These are phyloP conservation scores for Fundulus diaphanus DNA, from an alignment of 2,797 vertebrate species.

Conservation along the genomic window DNA sequence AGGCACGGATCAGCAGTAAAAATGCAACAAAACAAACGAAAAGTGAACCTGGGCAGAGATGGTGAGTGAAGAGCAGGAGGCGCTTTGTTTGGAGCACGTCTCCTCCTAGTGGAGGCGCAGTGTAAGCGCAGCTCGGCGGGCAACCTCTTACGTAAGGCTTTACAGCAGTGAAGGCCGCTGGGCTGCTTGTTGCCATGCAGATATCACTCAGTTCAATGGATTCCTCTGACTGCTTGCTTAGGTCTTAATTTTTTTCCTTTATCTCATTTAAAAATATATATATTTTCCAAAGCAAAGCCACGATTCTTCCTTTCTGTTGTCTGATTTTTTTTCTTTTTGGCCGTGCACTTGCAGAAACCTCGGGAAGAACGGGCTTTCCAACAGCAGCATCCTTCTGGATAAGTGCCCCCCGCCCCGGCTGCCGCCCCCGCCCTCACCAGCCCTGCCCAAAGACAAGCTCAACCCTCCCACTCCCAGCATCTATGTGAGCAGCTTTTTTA, in stretches of 20 bases:
- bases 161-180: slow-evolving; percentile 57
- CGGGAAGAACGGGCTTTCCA: slow-evolving; percentile 97
- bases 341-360: slow-evolving; percentile 84
- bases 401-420: slow-evolving; percentile 97
- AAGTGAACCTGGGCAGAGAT: too few species aligned
- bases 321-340: background rate
- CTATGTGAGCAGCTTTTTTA: slow-evolving; percentile 89
- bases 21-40: too few species aligned
- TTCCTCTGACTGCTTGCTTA: background rate
- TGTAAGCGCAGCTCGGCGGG: slow-evolving; percentile 41
- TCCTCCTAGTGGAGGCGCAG: slow-evolving; percentile 62
- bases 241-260: background rate
- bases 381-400: slow-evolving; percentile 96
- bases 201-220: slow-evolving; percentile 26
- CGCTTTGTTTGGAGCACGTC: slow-evolving; percentile 52
- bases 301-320: background rate
- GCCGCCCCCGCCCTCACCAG: slow-evolving; percentile 93
- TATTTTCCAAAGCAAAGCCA: background rate
- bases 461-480: slow-evolving; percentile 99
- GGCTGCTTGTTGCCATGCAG: slow-evolving; percentile 69
- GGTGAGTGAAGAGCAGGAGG: too few species aligned
- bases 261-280: background rate
- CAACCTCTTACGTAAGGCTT: slow-evolving; percentile 60
- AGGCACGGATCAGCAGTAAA: too few species aligned
- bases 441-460: slow-evolving; percentile 98